These are phyloP conservation scores for Datnioides undecimradiatus DNA, from an alignment of 2,113 vertebrate species.

Conservation along the genomic window DNA sequence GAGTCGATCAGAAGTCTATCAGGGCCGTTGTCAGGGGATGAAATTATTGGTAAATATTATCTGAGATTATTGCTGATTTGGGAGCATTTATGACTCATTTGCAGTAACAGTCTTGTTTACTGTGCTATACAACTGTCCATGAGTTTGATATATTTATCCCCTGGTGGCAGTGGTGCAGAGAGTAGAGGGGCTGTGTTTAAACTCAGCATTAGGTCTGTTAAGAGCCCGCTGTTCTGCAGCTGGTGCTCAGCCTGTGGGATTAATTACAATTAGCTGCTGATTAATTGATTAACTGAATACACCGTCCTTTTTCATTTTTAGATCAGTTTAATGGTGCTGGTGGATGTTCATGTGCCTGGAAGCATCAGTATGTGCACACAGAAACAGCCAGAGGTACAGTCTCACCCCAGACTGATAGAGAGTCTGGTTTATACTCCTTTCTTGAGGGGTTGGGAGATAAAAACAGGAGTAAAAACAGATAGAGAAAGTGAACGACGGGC, in stretches of 20 bases:
- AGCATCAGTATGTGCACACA: conserved; percentile 15
- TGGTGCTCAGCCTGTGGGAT: conserved; percentile 65
- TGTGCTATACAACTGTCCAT: not conserved
- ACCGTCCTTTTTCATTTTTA: conserved; percentile 26
- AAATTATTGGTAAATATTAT: conserved; percentile 48
- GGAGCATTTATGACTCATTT: conserved; percentile 41
- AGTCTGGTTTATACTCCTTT: conserved; percentile 1
- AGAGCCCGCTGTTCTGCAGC: conserved; percentile 56
- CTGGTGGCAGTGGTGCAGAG: conserved; percentile 36
- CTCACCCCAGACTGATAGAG: conserved; percentile 3
- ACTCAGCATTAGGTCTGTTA: conserved; percentile 35
- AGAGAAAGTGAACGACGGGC: not conserved
- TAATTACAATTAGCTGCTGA: conserved; percentile 66
- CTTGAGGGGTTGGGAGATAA: not conserved
- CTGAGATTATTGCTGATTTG: conserved; percentile 45
- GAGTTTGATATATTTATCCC: conserved; percentile 27
- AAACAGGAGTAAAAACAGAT: conserved; percentile 1
- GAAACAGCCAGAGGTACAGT: conserved; percentile 11
- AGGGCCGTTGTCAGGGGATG: not conserved
- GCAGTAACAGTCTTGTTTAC: conserved; percentile 11
- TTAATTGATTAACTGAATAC: conserved; percentile 64
- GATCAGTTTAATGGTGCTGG: not conserved
- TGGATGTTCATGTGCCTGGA: conserved; percentile 11
- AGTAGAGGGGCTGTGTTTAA: conserved; percentile 22
- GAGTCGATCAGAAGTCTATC: not conserved